Evolutionary conservation across 1,140 invertebrate genomes (phyloP).

Genomic region (Spodoptera frugiperda): DNA sequence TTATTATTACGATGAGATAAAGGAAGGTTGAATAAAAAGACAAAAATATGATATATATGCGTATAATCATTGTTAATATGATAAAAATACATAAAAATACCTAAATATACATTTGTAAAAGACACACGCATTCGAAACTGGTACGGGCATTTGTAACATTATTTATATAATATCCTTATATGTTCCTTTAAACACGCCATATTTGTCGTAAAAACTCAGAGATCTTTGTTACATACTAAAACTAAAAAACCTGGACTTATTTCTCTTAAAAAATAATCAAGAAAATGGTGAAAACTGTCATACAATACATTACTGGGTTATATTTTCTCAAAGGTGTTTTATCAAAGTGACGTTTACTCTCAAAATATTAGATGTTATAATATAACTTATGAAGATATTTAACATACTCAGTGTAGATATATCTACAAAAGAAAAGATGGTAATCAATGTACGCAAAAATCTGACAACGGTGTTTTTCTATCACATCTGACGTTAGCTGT

Average conservation of each 20-base stretch:
- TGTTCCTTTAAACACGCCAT: background rate
- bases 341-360: too few relatives aligned
- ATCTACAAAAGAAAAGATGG: too few relatives aligned
- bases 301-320: too few relatives aligned
- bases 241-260: background rate
- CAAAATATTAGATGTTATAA: too few relatives aligned
- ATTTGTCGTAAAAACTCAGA: background rate
- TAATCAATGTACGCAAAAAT: too few relatives aligned
- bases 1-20: too few relatives aligned
- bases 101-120: slow-evolving; percentile 35
- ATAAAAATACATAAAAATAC: slow-evolving; percentile 39
- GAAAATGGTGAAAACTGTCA: too few relatives aligned
- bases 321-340: too few relatives aligned
- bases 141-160: slow-evolving; percentile 21
- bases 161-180: background rate
- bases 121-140: slow-evolving; percentile 26
- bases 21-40: background rate
- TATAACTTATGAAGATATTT: too few relatives aligned
- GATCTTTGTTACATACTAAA: slow-evolving; percentile 24
- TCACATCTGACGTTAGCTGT: too few relatives aligned
- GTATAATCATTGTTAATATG: slow-evolving; percentile 1
- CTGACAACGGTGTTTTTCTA: too few relatives aligned
- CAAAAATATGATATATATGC: slow-evolving; percentile 28
- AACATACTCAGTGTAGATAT: too few relatives aligned
- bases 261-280: background rate